These are phyloP conservation scores for Parasteatoda tepidariorum DNA, from an alignment of 1,140 invertebrate genomes.

Conservation along the genomic window DNA sequence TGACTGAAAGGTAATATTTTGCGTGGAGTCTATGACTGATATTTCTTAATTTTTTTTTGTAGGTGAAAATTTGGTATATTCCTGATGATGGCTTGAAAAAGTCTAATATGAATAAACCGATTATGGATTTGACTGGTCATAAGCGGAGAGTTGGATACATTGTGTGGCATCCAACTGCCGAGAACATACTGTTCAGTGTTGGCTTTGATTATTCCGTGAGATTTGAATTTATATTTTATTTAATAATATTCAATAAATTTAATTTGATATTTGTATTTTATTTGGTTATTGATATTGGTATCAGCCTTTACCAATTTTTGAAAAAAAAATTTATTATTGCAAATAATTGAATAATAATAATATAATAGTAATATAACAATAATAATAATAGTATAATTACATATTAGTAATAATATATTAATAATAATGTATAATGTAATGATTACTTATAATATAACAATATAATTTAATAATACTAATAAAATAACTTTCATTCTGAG, in stretches of 20 bases:
- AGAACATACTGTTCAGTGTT: slow-evolving; percentile 89
- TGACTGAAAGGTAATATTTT: no score
- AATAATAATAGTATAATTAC: no score
- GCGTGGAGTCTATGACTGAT: no score
- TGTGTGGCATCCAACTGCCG: slow-evolving; percentile 95
- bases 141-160: slow-evolving; percentile 87
- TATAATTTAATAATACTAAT: no score
- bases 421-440: no score
- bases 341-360: no score
- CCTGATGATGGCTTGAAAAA: slow-evolving; percentile 84
- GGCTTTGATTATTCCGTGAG: slow-evolving; percentile 85
- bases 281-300: neutral
- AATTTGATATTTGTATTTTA: neutral
- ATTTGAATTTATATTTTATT: no score
- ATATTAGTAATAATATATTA: no score
- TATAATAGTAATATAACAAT: no score
- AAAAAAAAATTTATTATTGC: neutral
- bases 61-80: slow-evolving; percentile 91
- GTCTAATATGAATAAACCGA: slow-evolving; percentile 83
- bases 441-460: no score
- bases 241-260: no score
- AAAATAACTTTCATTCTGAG: no score
- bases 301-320: neutral
- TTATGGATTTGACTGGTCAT: slow-evolving; percentile 88
- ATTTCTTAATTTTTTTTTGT: slow-evolving; percentile 64